Evolutionary conservation across 2,113 vertebrate species (phyloP), one percentile per base, ranked within the genome.

Genomic region (Cepphus grylle): DNA sequence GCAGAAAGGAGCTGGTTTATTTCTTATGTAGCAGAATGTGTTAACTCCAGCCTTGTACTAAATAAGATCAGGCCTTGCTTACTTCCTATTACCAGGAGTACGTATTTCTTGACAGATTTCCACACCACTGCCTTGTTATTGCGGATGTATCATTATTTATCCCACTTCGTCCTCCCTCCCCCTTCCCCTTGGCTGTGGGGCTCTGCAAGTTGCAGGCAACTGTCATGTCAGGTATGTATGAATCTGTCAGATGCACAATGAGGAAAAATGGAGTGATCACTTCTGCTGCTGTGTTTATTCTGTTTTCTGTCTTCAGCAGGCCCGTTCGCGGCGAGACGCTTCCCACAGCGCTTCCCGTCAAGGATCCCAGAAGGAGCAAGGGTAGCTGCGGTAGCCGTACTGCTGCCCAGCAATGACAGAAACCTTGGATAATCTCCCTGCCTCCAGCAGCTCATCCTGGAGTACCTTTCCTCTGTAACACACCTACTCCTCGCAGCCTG

Each of bases 91-190:
- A 69, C 43, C 59, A 62, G 53, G 63, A 82, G 47, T 27, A 61
- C 36, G 73, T 85, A 79, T 89, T 96, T 88, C 83, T 74, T 93
- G 92, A 76, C 88, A 94, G 56, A 79, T 91, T 96, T 94, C 94
- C 86, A 81, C 80, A 81, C 65, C 6, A 4, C 91, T 91, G 88
- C 82, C 61, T 81, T 58, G 77, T 93, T 96, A 47, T 26, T 50
- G 40, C 4, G n/a, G 21, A 36, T 63, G 66, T 69, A 91, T 55
- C 56, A 69, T 79, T 86, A 81, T 93, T 96, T 86, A 87, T 92
- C 77, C 80, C 40, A 12, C 72, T 53, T 20, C 58, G 34, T 43
- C 38, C 58, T 90, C 62, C 38, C 61, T 90, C 27, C 47, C n/a
- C 47, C 32, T 87, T 73, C 67, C 62, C 45, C 59, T 83, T 43